phyloP scores from a whole-genome alignment of 2,113 vertebrate species.

The Clarias magur region DNA sequence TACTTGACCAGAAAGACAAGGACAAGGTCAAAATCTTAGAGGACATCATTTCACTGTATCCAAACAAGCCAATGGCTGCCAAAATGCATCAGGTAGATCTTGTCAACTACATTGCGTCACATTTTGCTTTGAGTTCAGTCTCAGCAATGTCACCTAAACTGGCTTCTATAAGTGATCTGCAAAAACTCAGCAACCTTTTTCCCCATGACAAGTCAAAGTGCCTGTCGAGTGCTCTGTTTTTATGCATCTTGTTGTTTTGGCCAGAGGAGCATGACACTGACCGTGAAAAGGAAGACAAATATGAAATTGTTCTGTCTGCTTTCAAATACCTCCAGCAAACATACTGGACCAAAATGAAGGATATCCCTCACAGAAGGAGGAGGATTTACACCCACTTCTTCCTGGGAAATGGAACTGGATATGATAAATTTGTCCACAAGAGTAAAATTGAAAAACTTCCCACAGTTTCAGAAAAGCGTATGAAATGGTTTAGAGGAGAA shows the following conservation, averaged over 20 bases:
- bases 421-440: slow-evolving; percentile 77
- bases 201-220: slow-evolving; percentile 62
- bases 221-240: slow-evolving; percentile 70
- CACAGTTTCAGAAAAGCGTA: slow-evolving; percentile 70
- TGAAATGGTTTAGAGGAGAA: slow-evolving; percentile 74
- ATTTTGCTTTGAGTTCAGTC: slow-evolving; percentile 73
- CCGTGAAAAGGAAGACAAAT: slow-evolving; percentile 66
- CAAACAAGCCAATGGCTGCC: slow-evolving; percentile 57
- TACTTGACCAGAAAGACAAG: slow-evolving; percentile 66
- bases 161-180: slow-evolving; percentile 61
- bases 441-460: slow-evolving; percentile 69
- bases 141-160: slow-evolving; percentile 61
- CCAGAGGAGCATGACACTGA: slow-evolving; percentile 73
- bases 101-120: slow-evolving; percentile 71
- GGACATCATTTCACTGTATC: slow-evolving; percentile 70
- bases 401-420: slow-evolving; percentile 71
- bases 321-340: slow-evolving; percentile 68
- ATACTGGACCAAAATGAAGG: slow-evolving; percentile 72
- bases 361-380: slow-evolving; percentile 71
- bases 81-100: slow-evolving; percentile 70
- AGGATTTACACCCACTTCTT: slow-evolving; percentile 77
- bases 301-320: slow-evolving; percentile 69
- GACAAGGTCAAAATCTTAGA: slow-evolving; percentile 61
- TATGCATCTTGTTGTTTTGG: slow-evolving; percentile 79
- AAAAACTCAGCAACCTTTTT: slow-evolving; percentile 68